Base-by-base conservation (phyloP, 30 jellyfish, hydroid and myxozoan species). In the Chironex yamaguchii region DNA sequence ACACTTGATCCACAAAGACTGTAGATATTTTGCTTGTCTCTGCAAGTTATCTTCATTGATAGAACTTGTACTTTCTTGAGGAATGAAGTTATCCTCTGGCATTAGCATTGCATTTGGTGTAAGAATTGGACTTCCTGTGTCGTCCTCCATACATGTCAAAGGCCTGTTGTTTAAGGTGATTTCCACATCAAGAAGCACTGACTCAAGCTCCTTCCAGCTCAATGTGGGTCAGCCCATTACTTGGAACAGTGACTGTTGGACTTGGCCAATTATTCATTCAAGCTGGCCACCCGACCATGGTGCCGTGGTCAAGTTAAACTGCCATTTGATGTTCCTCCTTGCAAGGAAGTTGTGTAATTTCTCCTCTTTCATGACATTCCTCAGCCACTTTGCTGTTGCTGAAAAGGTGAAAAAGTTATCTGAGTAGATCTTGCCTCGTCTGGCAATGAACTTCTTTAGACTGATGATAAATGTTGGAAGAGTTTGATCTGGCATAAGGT, bases 221-320 rank as follows among this genome's bases (percentile, higher is more conserved):
- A 49, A 34, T 20, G 34, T 20, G 3, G 82, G 48, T 49, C 0
- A 36, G 27, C 87, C 87, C 14, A 74, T 42, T 14, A 62, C 82
- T 62, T 74, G 48, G 0, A 25, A 74, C 42, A 74, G 49, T 42
- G 87, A 28, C 23, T 74, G 87, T 24, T 74, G 48, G 21, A 74
- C 82, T 20, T 36, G 21, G 17, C 87, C 85, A 49, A 74, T 62
- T 51, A 36, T n/a, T 20, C 87, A 50, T 62, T 74, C 87, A 74
- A 74, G 51, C 50, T 74, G 87, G 28, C 87, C 87, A n/a, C 85
- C 87, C 87, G 81, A 74, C 85, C 87, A 74, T 20, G 87, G 85
- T 3, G 87, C 87, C 14, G 81, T 6, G 49, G 81, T 74, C 14
- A 74, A 52, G 35, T 74, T 74, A 80, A 74, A 74, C 81, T 74